Conservation (phyloP, 2,797 vertebrate species). For the Dipus sagitta region DNA sequence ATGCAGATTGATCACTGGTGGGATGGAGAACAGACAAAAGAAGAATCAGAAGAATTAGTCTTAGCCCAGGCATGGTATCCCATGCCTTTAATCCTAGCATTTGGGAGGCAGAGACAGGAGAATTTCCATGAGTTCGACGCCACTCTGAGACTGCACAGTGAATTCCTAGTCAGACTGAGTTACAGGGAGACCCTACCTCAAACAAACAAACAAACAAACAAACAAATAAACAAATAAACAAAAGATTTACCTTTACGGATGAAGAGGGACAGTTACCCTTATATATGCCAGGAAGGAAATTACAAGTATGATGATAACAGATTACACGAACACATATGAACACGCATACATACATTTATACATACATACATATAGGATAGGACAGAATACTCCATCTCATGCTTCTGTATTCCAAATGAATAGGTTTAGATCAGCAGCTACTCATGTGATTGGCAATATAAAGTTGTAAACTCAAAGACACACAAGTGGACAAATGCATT, state of each 20-base stretch:
- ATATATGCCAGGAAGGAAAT: background rate
- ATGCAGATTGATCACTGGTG: background rate
- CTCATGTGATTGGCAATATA: background rate
- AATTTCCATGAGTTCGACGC: too few relatives aligned
- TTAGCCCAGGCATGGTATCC: too few relatives aligned
- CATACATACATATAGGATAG: background rate
- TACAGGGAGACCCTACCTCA: too few relatives aligned
- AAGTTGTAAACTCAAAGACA: conserved; percentile 19
- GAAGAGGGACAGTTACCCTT: background rate
- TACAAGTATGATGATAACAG: background rate
- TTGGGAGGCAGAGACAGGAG: too few relatives aligned
- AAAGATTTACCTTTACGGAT: background rate
- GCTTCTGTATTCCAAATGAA: conserved; percentile 42
- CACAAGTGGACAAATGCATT: background rate
- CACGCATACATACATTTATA: too few relatives aligned
- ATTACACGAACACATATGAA: too few relatives aligned
- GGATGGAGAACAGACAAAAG: background rate
- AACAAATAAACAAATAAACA: too few relatives aligned
- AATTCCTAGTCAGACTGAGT: too few relatives aligned
- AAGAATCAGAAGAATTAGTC: background rate
- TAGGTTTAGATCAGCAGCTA: background rate
- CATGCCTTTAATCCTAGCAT: too few relatives aligned
- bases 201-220: too few relatives aligned
- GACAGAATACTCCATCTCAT: background rate
- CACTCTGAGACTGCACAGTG: too few relatives aligned